Evolutionary conservation across 2,113 vertebrate genomes (phyloP), one percentile per base, ranked within the genome.

Genomic region (Anoplopoma fimbria): DNA sequence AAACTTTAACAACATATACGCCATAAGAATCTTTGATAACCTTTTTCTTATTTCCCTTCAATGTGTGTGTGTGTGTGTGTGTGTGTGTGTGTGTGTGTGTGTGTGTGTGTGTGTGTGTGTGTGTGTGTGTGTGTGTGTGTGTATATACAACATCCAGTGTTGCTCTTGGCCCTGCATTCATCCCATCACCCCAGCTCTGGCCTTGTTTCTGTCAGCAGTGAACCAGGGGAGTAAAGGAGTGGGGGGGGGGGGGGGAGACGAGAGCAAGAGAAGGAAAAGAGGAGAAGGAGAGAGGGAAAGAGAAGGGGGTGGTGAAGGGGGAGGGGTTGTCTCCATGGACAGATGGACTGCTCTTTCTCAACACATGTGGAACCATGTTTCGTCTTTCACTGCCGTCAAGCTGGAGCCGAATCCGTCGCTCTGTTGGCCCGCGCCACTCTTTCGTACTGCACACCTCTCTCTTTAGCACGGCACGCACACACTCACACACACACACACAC

Each of bases 341-440:
- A 94, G 93, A 94, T 94, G 93, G 93, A 93, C 94, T 95, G 96
- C 95, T 96, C 96, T 96, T 96, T 97, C 96, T 96, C 97, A 97
- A 97, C 97, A 97, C 97, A 98, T 97, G 97, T 97, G 96, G 89
- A 95, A 94, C 96, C 95, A 95, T 95, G 96, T 96, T 96, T 96
- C 94, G 95, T 97, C 97, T 96, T 96, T 97, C 97, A 95, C 95
- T 95, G 97, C 96, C 97, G 97, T 98, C 98, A 97, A 94, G 92
- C 96, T 97, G 98, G 98, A 98, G 98, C 98, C 98, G 90, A 93
- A 93, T 92, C 92, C 92, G 89, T 93, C 90, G 91, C 93, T 93
- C 91, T 92, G 93, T 92, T 94, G 93, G 92, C 92, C 91, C 90
- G 87, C 88, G 77, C 92, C 88, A 86, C 91, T 91, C 91, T 90